Conservation (phyloP, 2,797 vertebrate species). For the Chaunax sp. region DNA sequence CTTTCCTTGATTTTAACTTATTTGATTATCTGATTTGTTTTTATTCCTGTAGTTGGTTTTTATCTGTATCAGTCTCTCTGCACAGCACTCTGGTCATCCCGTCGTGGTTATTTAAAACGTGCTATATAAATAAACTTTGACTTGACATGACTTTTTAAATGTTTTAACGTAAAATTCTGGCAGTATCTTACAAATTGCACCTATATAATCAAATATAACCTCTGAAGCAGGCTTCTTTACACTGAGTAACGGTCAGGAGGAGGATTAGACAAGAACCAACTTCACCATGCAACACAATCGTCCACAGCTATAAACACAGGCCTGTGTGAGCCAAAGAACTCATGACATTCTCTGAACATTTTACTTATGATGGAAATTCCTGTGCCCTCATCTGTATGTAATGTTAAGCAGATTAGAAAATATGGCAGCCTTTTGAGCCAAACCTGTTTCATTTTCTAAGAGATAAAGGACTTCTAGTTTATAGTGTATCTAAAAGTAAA, state of each 20-base stretch:
- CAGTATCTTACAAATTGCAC: too few relatives aligned
- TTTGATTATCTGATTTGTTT: too few relatives aligned
- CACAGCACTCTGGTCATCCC: too few relatives aligned
- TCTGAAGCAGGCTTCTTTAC: neutral
- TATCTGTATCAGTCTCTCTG: too few relatives aligned
- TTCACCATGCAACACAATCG: neutral
- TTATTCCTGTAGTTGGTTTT: too few relatives aligned
- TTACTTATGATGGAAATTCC: neutral
- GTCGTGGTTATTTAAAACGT: too few relatives aligned
- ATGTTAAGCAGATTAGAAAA: slow-evolving; percentile 9
- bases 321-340: slow-evolving; percentile 20
- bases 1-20: too few relatives aligned
- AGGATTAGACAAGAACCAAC: neutral
- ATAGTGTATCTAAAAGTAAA: neutral
- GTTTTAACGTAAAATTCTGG: too few relatives aligned
- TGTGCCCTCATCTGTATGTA: neutral
- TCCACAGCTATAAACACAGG: slow-evolving; percentile 6
- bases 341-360: slow-evolving; percentile 23
- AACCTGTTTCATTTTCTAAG: neutral
- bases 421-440: neutral
- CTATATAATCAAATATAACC: neutral
- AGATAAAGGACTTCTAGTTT: neutral
- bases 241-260: neutral
- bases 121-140: too few relatives aligned
- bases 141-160: too few relatives aligned